Base-by-base conservation (phyloP, 2,888 invertebrate genomes). In the Morpho achilles region DNA sequence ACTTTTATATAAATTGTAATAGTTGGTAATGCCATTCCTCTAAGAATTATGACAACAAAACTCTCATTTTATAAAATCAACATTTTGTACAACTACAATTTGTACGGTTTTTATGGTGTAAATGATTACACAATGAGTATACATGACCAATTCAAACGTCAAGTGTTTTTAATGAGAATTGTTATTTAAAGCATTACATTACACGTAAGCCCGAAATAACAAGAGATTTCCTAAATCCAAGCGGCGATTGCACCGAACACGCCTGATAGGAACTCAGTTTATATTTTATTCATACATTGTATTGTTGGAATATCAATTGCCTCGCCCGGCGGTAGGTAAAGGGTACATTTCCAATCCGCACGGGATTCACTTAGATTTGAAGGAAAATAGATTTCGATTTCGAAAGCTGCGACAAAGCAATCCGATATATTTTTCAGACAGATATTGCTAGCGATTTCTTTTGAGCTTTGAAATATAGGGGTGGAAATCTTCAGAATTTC, bases 351-450 rank as follows among this genome's bases (percentile, higher is more conserved):
- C 87, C 90, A 89, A 90, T 89, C 89, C 90, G 86, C 90, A 84
- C 87, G 90, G 90, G 90, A 90, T 90, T 90, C 90, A 88, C 90
- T 90, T 90, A 90, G 90, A 89, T 90, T 90, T 89, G 90, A 90
- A 89, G 90, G 90, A 90, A 90, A 89, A 90, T 90, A 90, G 89
- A 90, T 90, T 89, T 90, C 88, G 90, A 89, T 89, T 89, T 88
- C 82, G 82, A 88, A 88, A 88, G 89, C 90, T 88, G 87, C 89
- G 89, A 90, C 90, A 90, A 90, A 89, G 90, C 89, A 89, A 89
- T 90, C 89, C 89, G 90, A 90, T 89, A 90, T 90, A 90, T 90
- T 89, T 90, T 90, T 89, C 89, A 90, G 89, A 88, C 89, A 88
- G 89, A 90, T 90, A 90, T 90, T 89, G 90, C 88, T 80, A 87